phyloP scores from a whole-genome alignment of 2,113 vertebrate genomes.

The Misgurnus anguillicaudatus region DNA sequence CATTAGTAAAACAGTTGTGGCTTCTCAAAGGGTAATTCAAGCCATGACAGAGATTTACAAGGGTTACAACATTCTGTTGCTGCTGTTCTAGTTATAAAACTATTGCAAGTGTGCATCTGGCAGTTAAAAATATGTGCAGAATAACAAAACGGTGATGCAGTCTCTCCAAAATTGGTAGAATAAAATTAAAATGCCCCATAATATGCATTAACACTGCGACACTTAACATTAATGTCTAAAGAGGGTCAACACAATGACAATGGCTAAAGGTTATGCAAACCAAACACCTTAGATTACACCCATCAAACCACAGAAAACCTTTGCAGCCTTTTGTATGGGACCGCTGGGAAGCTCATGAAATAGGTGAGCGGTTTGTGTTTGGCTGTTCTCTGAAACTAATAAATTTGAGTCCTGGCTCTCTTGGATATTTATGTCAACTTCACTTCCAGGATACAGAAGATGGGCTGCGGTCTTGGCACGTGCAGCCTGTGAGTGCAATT shows the following conservation, averaged over 20 bases:
- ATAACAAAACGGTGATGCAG: constrained; percentile 17
- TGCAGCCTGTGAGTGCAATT: constrained; percentile 23
- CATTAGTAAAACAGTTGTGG: constrained; percentile 68
- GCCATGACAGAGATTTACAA: constrained; percentile 54
- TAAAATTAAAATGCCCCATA: constrained; percentile 5
- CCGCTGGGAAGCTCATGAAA: neutral
- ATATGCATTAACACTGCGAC: constrained; percentile 12
- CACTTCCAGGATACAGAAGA: constrained; percentile 25
- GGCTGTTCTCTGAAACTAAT: constrained; percentile 10
- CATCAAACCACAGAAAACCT: neutral
- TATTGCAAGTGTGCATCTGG: constrained; percentile 39
- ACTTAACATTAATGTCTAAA: constrained; percentile 6
- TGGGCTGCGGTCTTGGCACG: constrained; percentile 6
- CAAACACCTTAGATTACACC: neutral
- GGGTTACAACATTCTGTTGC: constrained; percentile 49
- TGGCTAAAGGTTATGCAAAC: neutral
- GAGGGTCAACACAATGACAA: constrained; percentile 14
- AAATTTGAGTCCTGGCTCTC: constrained; percentile 28
- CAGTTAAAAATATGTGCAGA: constrained; percentile 23
- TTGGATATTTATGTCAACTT: constrained; percentile 1
- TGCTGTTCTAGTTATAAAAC: constrained; percentile 50
- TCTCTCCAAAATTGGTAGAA: constrained; percentile 9
- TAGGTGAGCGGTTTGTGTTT: neutral
- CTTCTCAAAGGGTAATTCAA: constrained; percentile 52
- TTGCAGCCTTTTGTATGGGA: neutral